Evolutionary conservation across 2,888 invertebrate genomes (phyloP).

Genomic region (Atrina japonica): DNA sequence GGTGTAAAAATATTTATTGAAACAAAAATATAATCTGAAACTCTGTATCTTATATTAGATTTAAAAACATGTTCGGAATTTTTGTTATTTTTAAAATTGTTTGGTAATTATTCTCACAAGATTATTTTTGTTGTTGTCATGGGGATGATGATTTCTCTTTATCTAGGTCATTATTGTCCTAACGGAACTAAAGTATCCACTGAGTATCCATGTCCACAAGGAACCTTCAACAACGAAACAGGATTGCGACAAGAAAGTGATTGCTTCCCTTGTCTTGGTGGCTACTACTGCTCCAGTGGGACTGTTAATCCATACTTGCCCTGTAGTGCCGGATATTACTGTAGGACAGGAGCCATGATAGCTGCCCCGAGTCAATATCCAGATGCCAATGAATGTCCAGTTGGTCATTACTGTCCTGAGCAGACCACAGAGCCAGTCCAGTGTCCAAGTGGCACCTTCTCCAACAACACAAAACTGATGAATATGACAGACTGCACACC

Average conservation of each 20-base stretch:
- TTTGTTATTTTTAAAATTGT: no score
- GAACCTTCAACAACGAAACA: conserved; percentile 74
- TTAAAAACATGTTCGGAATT: no score
- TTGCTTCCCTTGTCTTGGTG: conserved; percentile 73
- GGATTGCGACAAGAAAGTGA: conserved; percentile 64
- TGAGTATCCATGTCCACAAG: conserved; percentile 70
- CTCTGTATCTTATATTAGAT: no score
- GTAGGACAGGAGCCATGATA: conserved; percentile 67
- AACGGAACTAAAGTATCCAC: conserved; percentile 65
- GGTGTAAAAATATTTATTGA: no score
- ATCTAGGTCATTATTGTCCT: conserved; percentile 72
- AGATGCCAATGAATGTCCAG: conserved; percentile 75
- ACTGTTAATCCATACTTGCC: conserved; percentile 68
- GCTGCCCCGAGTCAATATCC: conserved; percentile 71
- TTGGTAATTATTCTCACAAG: no score
- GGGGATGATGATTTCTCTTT: background rate
- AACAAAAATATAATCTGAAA: no score
- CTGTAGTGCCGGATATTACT: conserved; percentile 73
- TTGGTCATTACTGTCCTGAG: conserved; percentile 76
- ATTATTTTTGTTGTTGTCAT: no score
- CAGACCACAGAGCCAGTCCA: conserved; percentile 69
- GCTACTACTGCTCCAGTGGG: conserved; percentile 72
- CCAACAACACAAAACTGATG: conserved; percentile 70
- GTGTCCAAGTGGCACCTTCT: conserved; percentile 74
- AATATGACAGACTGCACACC: conserved; percentile 71